A percentile compares a stretch with the other conserved stretches of the same genome.
Evolutionary conservation across 2,888 invertebrate genomes (phyloP).

Genomic region (Tachystola acroxantha): DNA sequence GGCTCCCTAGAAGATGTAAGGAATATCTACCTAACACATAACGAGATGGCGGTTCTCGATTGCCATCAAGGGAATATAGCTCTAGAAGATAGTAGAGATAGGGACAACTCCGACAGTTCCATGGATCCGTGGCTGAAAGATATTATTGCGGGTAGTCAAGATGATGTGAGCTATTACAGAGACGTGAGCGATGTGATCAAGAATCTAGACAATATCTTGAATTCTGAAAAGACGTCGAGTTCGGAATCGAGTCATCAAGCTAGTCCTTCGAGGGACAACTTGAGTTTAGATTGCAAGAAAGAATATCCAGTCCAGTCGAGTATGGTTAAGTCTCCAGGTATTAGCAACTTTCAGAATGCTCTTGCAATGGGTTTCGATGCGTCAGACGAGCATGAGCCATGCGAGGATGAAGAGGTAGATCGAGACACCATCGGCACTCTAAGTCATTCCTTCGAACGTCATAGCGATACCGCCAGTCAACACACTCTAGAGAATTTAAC

Average conservation of each 20-base stretch:
- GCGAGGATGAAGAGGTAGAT: slow-evolving; percentile 56
- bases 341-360: slow-evolving; percentile 64
- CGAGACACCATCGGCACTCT: slow-evolving; percentile 63
- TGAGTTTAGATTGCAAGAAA: slow-evolving; percentile 67
- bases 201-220: slow-evolving; percentile 80
- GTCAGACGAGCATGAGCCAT: slow-evolving; percentile 30
- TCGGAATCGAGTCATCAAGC: slow-evolving; percentile 78
- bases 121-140: slow-evolving; percentile 81
- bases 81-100: slow-evolving; percentile 49
- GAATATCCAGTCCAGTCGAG: slow-evolving; percentile 60
- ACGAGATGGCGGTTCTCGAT: slow-evolving; percentile 56
- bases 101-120: slow-evolving; percentile 58
- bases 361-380: slow-evolving; percentile 47
- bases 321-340: slow-evolving; percentile 69
- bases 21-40: slow-evolving; percentile 66
- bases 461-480: slow-evolving; percentile 61
- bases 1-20: slow-evolving; percentile 82
- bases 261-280: slow-evolving; percentile 70
- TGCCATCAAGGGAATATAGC: slow-evolving; percentile 61
- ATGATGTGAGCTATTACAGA: slow-evolving; percentile 78
- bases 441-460: slow-evolving; percentile 67
- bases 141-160: slow-evolving; percentile 76
- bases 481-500: slow-evolving; percentile 65
- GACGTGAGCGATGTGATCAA: slow-evolving; percentile 81
- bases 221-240: slow-evolving; percentile 79